phyloP scores from a whole-genome alignment of 2,113 vertebrate genomes.

The Paedocypris sp. region DNA sequence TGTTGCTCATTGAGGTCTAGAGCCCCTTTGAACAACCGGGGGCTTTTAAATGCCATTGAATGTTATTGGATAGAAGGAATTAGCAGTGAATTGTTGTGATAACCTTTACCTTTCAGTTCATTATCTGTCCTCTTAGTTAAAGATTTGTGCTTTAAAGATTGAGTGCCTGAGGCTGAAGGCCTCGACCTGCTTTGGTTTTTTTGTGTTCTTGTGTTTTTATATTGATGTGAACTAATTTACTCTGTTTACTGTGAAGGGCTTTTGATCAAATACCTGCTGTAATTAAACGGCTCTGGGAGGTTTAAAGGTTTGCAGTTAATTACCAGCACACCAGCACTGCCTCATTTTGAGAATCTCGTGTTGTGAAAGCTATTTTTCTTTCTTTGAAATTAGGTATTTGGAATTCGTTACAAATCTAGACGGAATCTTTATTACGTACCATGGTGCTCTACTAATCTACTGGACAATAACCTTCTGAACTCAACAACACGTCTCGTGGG shows the following conservation, averaged over 20 bases:
- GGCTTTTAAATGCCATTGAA: not conserved
- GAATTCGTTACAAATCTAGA: not conserved
- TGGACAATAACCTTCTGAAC: not conserved
- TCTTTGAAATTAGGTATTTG: not conserved
- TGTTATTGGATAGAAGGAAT: not conserved
- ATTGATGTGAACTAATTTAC: not conserved
- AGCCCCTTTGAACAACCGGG: not conserved
- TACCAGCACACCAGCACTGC: not conserved
- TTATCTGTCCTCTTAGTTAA: not conserved
- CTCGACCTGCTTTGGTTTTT: not conserved
- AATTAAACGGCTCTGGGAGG: conserved; percentile 11
- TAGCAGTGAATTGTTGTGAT: not conserved
- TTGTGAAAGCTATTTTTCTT: not conserved
- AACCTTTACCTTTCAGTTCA: not conserved
- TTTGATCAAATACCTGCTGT: conserved; percentile 13
- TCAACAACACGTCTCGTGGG: not conserved
- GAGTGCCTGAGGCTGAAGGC: not conserved
- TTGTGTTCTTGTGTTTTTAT: not conserved
- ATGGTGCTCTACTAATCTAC: not conserved
- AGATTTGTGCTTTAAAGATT: not conserved
- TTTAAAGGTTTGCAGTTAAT: conserved; percentile 17
- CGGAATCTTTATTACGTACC: not conserved
- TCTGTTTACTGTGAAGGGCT: not conserved
- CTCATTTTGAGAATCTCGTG: not conserved
- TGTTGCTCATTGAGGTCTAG: conserved; percentile 3